These are phyloP conservation scores for Stenurella melanura DNA, from an alignment of 2,888 invertebrate genomes.

Conservation along the genomic window DNA sequence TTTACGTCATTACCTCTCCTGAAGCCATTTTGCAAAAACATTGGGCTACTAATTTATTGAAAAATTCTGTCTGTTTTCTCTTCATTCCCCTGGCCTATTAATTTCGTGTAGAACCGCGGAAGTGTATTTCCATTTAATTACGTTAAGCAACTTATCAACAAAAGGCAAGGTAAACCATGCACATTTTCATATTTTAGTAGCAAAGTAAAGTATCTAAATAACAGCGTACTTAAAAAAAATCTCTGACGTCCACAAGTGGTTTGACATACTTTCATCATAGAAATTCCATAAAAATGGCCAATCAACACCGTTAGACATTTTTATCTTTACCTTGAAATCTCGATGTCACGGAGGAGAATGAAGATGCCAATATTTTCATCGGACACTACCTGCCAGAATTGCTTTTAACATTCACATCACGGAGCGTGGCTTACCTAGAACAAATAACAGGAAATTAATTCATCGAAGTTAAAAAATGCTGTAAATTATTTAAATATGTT, in stretches of 20 bases:
- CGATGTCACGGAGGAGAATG: neutral
- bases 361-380: neutral
- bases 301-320: neutral
- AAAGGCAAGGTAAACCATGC: no score
- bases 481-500: conserved; percentile 5
- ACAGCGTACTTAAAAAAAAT: neutral
- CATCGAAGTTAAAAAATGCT: neutral
- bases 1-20: no score
- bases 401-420: neutral
- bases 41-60: no score
- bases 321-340: conserved; percentile 2
- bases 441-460: conserved; percentile 24
- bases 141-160: no score
- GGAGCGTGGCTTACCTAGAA: conserved; percentile 28
- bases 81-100: no score
- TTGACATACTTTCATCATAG: neutral
- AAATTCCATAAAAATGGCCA: neutral
- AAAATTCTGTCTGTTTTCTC: no score
- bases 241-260: neutral
- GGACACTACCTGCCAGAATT: no score
- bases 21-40: no score
- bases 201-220: no score
- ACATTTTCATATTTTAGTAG: no score
- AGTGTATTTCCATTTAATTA: no score
- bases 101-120: no score